These are phyloP conservation scores for Nanger granti DNA, from an alignment of 2,113 vertebrate species.

Conservation along the genomic window DNA sequence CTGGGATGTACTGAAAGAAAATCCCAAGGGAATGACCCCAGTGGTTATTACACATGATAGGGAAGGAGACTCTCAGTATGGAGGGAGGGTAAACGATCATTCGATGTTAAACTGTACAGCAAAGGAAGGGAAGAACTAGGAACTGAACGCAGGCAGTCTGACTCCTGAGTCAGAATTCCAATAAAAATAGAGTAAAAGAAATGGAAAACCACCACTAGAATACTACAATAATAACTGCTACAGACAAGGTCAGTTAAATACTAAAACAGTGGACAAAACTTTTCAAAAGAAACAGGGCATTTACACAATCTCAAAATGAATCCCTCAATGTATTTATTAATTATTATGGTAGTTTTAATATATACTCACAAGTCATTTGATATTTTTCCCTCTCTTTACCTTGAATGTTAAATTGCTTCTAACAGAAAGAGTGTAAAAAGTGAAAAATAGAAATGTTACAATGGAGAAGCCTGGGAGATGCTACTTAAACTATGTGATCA, in stretches of 20 bases:
- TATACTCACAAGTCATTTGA: background rate
- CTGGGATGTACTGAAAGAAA: background rate
- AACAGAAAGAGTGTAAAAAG: background rate
- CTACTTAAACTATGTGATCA: background rate
- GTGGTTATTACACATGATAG: background rate
- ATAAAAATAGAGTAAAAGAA: background rate
- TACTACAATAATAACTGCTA: background rate
- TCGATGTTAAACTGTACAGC: background rate
- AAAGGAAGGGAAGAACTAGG: background rate
- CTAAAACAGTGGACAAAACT: background rate
- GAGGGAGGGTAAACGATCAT: background rate
- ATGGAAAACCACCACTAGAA: background rate
- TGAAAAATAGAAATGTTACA: background rate
- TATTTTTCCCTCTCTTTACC: background rate
- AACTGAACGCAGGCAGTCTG: background rate
- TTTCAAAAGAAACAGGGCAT: background rate
- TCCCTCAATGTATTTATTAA: background rate
- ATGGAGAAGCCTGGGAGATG: background rate
- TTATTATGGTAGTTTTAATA: conserved; percentile 12
- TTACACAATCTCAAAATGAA: background rate
- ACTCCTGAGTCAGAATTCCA: background rate
- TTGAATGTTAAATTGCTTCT: background rate
- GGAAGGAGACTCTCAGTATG: background rate
- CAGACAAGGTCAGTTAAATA: background rate
- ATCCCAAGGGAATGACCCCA: background rate